These are phyloP conservation scores for Dolichoris vasculosae DNA, from an alignment of 1,140 invertebrate genomes.

Conservation along the genomic window DNA sequence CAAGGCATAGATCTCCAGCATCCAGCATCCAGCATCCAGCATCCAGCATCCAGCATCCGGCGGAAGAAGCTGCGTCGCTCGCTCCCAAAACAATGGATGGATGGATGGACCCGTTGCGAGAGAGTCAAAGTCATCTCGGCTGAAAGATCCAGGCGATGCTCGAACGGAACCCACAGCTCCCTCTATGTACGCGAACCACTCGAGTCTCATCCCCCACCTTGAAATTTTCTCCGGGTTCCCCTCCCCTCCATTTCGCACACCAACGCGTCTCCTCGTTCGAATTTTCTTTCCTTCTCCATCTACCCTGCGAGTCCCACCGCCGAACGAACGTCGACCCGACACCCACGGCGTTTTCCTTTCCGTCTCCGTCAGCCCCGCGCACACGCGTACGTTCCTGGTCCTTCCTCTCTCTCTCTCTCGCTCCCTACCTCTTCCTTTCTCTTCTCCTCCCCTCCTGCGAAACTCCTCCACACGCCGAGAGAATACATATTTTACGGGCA, in stretches of 20 bases:
- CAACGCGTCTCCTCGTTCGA: conserved; percentile 15
- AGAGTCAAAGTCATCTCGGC: neutral
- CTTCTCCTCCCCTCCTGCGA: conserved; percentile 33
- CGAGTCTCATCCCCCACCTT: conserved; percentile 28
- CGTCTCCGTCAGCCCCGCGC: neutral
- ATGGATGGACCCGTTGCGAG: neutral
- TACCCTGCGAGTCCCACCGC: neutral
- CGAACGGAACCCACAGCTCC: conserved; percentile 41
- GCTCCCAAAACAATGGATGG: neutral
- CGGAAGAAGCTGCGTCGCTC: neutral
- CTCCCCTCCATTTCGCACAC: neutral
- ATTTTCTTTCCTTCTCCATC: conserved; percentile 40
- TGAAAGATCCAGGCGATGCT: no score
- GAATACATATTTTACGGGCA: conserved; percentile 76
- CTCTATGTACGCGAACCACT: conserved; percentile 35
- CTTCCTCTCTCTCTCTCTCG: conserved; percentile 49
- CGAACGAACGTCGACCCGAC: conserved; percentile 14
- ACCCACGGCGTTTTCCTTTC: conserved; percentile 56
- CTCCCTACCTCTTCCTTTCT: conserved; percentile 51
- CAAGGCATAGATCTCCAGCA: no score
- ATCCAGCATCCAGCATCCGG: neutral
- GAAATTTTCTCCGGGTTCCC: neutral
- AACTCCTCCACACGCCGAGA: conserved; percentile 52
- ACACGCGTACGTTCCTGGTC: neutral
- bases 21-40: neutral